Conservation (phyloP, 2,888 invertebrate species). For the Stenoptilia bipunctidactyla region DNA sequence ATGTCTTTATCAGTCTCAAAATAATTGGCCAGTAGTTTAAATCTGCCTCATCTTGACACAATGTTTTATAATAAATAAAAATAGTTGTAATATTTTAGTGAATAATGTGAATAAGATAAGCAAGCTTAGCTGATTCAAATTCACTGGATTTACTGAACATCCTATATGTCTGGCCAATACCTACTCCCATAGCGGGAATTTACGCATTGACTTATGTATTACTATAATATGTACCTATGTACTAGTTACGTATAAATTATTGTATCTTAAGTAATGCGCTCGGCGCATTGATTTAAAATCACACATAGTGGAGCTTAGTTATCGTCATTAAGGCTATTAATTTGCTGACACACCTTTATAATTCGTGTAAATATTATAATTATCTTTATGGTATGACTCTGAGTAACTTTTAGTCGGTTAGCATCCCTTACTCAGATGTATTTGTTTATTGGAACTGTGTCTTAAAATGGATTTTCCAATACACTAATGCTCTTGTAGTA, state of each 20-base stretch:
- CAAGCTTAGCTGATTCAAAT: conserved; percentile 15
- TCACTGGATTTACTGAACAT: not conserved
- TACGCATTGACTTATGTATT: conserved; percentile 32
- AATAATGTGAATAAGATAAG: conserved; percentile 8
- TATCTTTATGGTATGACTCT: conserved; percentile 61
- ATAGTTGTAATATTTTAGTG: conserved; percentile 16
- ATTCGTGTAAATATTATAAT: conserved; percentile 70
- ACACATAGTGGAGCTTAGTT: conserved; percentile 67
- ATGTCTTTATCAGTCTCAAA: not conserved
- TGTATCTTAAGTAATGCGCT: conserved; percentile 56
- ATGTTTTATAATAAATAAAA: conserved; percentile 1
- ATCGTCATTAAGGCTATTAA: conserved; percentile 62
- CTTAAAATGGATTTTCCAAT: not conserved
- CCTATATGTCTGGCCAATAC: conserved; percentile 20
- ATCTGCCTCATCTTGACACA: conserved; percentile 10
- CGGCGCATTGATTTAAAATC: conserved; percentile 62
- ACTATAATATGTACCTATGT: conserved; percentile 34
- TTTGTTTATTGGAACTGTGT: not conserved
- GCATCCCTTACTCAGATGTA: conserved; percentile 9
- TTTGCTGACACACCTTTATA: conserved; percentile 65
- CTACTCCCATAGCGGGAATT: conserved; percentile 21
- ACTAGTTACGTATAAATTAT: conserved; percentile 60
- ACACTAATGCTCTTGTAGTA: conserved; percentile 24
- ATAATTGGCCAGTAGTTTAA: conserved; percentile 14
- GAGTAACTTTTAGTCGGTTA: conserved; percentile 32